Conservation (phyloP, 64 coral and sea anemone species). For the Montipora cactus region DNA sequence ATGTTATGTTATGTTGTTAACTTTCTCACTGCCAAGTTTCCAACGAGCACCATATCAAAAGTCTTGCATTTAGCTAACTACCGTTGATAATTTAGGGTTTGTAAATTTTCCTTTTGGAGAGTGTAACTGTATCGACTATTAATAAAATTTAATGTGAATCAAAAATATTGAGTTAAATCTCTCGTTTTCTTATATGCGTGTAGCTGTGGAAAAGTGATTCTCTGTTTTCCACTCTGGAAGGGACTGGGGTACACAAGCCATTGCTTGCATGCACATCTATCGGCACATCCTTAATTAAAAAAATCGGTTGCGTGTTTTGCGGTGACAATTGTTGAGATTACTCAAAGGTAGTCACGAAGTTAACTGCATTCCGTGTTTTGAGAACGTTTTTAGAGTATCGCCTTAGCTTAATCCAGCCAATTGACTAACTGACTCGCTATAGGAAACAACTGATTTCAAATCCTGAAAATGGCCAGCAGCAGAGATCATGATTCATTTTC, state of each 20-base stretch:
- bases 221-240: too few species aligned
- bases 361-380: not conserved
- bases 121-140: slow-evolving; percentile 3
- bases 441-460: not conserved
- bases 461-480: slow-evolving; percentile 7
- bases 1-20: slow-evolving; percentile 8
- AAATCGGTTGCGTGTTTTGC: too few species aligned
- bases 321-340: not conserved
- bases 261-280: too few species aligned
- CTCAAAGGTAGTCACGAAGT: not conserved
- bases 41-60: not conserved
- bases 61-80: not conserved
- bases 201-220: too few species aligned
- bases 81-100: not conserved
- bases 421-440: not conserved
- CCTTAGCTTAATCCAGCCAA: slow-evolving; percentile 9
- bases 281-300: too few species aligned
- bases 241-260: too few species aligned
- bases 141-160: not conserved
- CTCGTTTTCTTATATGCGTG: too few species aligned
- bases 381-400: not conserved
- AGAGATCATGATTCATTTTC: not conserved
- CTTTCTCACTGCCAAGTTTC: slow-evolving; percentile 1
- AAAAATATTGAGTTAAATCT: too few species aligned
- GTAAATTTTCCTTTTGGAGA: not conserved